Conservation (phyloP, 2,113 vertebrate species). For the Glaucidium brasilianum region DNA sequence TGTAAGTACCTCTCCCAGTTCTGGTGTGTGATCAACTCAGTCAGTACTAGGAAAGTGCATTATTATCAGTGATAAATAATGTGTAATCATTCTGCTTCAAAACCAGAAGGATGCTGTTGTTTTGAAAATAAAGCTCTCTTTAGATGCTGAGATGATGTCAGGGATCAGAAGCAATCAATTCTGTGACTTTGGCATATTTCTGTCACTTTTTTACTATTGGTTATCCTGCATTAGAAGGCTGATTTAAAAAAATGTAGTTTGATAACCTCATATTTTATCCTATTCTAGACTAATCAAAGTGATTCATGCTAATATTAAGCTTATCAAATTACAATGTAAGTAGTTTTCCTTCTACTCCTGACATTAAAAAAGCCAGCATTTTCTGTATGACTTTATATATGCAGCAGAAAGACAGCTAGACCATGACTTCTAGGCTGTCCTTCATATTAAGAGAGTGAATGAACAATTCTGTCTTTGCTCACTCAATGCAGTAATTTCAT, state of each 20-base stretch:
- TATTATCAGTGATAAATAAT: not conserved
- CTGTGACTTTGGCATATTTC: constrained; percentile 15
- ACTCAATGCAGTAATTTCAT: not conserved
- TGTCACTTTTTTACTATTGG: not conserved
- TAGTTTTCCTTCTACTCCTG: constrained; percentile 27
- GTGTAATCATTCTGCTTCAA: not conserved
- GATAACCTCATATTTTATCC: constrained; percentile 14
- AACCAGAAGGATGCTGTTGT: not conserved
- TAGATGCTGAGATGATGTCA: not conserved
- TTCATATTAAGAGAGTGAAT: constrained; percentile 31
- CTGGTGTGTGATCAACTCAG: not conserved
- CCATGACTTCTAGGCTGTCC: constrained; percentile 41
- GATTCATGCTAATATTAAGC: constrained; percentile 29
- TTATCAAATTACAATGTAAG: constrained; percentile 57
- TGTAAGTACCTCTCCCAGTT: not conserved
- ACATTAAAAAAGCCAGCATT: not conserved
- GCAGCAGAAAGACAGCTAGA: constrained; percentile 23
- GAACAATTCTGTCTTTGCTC: constrained; percentile 21
- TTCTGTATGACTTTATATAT: constrained; percentile 3
- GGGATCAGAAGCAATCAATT: constrained; percentile 28
- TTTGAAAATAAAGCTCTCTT: constrained; percentile 1
- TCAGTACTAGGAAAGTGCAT: not conserved
- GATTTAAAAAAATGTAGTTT: not conserved
- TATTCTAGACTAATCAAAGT: constrained; percentile 18
- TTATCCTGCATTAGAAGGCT: not conserved